These are phyloP conservation scores for Halocaridina rubra DNA, from an alignment of 2,888 invertebrate species.

Conservation along the genomic window DNA sequence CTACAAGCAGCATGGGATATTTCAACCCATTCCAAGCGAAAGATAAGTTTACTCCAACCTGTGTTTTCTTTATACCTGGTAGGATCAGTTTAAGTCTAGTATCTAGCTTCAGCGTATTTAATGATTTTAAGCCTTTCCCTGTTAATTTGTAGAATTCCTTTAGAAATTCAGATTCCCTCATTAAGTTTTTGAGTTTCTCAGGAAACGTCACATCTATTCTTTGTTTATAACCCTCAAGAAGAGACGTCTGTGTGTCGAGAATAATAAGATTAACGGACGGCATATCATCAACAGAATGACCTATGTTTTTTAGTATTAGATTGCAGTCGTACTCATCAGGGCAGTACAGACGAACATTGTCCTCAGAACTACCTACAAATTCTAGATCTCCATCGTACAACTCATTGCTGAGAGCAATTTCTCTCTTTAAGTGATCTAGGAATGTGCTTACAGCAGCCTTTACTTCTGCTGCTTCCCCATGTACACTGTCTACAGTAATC, in stretches of 20 bases:
- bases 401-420: background rate
- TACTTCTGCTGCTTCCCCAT: background rate
- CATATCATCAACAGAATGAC: background rate
- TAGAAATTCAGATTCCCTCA: background rate
- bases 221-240: background rate
- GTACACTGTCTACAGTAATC: background rate
- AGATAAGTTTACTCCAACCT: background rate
- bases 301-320: background rate
- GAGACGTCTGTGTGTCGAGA: background rate
- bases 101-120: background rate
- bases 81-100: background rate
- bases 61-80: background rate
- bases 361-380: background rate
- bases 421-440: background rate
- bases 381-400: background rate
- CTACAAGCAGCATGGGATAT: background rate
- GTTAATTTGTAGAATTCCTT: background rate
- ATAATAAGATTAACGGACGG: background rate
- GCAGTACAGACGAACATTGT: background rate
- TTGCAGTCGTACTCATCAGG: background rate
- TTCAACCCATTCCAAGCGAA: background rate
- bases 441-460: background rate
- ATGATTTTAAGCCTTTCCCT: background rate
- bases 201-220: background rate
- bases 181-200: background rate